Conservation (phyloP, 2,888 invertebrate genomes). For the Rhabditoides inermis region DNA sequence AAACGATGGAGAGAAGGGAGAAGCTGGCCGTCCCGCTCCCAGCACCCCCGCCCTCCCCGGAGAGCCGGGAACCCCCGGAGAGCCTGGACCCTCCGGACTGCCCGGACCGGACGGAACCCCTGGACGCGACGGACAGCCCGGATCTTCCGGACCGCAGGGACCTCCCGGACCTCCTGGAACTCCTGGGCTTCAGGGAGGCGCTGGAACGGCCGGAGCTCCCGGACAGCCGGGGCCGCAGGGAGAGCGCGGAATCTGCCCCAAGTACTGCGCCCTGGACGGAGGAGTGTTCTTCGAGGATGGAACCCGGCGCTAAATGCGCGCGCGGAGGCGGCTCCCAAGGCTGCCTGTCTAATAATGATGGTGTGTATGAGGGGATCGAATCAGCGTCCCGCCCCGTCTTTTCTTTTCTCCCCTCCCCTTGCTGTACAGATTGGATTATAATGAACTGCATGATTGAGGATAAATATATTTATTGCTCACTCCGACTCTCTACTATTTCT, state of each 20-base stretch:
- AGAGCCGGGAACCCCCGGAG: conserved; percentile 47
- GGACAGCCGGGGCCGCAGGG: conserved; percentile 43
- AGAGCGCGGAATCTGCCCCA: conserved; percentile 14
- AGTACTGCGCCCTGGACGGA: too few relatives aligned
- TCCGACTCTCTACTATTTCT: too few relatives aligned
- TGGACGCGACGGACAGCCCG: conserved; percentile 44
- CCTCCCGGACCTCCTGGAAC: conserved; percentile 43
- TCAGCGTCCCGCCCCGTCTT: too few relatives aligned
- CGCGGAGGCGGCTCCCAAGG: too few relatives aligned
- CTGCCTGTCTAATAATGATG: too few relatives aligned
- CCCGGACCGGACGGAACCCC: conserved; percentile 46
- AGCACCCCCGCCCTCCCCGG: conserved; percentile 44
- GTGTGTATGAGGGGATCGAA: too few relatives aligned
- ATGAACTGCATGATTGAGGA: too few relatives aligned
- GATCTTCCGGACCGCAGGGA: conserved; percentile 39
- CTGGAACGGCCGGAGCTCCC: conserved; percentile 29
- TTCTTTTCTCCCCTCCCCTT: too few relatives aligned
- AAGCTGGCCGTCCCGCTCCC: conserved; percentile 39
- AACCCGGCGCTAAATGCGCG: too few relatives aligned
- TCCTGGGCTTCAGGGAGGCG: conserved; percentile 29
- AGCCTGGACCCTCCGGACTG: conserved; percentile 33
- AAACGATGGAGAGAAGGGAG: conserved; percentile 41
- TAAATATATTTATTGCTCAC: too few relatives aligned
- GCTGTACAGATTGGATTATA: too few relatives aligned
- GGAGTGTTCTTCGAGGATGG: too few relatives aligned